Percentiles rank a stretch among this genome's conserved stretches.
These are phyloP conservation scores for Leptestheria dahalacensis DNA, from an alignment of 1,140 invertebrate genomes.

Conservation along the genomic window DNA sequence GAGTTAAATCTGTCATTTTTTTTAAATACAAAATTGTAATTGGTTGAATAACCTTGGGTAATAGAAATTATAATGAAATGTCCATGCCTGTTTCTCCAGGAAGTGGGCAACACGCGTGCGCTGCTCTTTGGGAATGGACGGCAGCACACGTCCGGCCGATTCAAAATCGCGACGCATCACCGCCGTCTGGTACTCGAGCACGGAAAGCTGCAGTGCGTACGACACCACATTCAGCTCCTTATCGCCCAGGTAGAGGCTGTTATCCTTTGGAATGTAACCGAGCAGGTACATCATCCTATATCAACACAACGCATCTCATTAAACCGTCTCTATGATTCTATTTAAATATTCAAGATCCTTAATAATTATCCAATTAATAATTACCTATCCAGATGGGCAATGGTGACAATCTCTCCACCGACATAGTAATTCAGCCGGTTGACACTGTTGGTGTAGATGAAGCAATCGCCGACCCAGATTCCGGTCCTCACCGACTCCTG, in stretches of 20 bases:
- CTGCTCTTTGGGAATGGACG: constrained; percentile 89
- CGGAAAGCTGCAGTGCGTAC: constrained; percentile 63
- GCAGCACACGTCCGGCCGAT: constrained; percentile 85
- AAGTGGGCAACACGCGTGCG: constrained; percentile 95
- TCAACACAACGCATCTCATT: no score
- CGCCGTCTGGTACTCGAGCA: constrained; percentile 97
- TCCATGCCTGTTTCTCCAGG: constrained; percentile 78
- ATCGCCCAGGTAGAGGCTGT: constrained; percentile 89
- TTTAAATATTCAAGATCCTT: no score
- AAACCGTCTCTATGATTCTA: no score
- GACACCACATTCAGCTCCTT: constrained; percentile 95
- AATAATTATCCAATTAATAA: no score
- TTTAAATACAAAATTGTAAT: no score
- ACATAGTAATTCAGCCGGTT: constrained; percentile 98
- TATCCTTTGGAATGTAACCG: constrained; percentile 94
- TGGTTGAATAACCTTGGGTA: no score
- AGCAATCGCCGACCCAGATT: constrained; percentile 97
- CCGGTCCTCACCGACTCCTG: constrained; percentile 90
- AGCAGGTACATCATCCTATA: constrained; percentile 66
- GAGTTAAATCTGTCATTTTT: no score
- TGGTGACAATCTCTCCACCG: constrained; percentile 94
- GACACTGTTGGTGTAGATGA: constrained; percentile 96
- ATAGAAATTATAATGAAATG: no score
- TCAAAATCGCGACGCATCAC: constrained; percentile 97
- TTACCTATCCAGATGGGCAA: constrained; percentile 84